phyloP scores from a whole-genome alignment of 2,888 invertebrate genomes.

The Eueremaeus valkanovi region DNA sequence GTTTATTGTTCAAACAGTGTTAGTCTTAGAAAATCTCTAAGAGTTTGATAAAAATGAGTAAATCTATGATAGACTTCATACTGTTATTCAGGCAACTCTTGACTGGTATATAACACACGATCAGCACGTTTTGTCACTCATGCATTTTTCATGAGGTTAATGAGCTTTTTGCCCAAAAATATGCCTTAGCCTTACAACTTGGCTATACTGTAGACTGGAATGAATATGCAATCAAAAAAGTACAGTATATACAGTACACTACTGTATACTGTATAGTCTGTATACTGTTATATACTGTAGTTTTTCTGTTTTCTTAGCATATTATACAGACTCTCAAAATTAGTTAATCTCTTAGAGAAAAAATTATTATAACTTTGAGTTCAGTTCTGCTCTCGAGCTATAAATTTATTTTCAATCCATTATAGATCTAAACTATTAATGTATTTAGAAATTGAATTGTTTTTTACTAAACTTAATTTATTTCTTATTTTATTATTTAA shows the following conservation, averaged over 20 bases:
- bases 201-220: no score
- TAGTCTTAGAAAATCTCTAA: conserved; percentile 4
- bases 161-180: conserved; percentile 23
- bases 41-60: not conserved
- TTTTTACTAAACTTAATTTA: not conserved
- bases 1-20: conserved; percentile 14
- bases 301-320: conserved; percentile 3
- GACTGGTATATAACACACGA: conserved; percentile 5
- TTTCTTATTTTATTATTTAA: not conserved
- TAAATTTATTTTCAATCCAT: not conserved
- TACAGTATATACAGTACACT: conserved; percentile 10
- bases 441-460: not conserved
- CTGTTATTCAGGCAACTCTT: not conserved
- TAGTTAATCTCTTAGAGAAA: not conserved
- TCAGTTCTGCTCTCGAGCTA: no score
- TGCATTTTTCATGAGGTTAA: conserved; percentile 34
- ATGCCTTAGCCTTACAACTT: not conserved
- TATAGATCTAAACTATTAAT: not conserved
- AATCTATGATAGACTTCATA: not conserved
- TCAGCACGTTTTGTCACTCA: conserved; percentile 34
- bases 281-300: no score
- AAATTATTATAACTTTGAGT: not conserved
- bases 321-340: not conserved
- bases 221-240: conserved; percentile 15
- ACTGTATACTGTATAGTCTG: no score